These are phyloP conservation scores for Hyperoplus lanceolatus DNA, from an alignment of 2,797 vertebrate genomes.

Conservation along the genomic window DNA sequence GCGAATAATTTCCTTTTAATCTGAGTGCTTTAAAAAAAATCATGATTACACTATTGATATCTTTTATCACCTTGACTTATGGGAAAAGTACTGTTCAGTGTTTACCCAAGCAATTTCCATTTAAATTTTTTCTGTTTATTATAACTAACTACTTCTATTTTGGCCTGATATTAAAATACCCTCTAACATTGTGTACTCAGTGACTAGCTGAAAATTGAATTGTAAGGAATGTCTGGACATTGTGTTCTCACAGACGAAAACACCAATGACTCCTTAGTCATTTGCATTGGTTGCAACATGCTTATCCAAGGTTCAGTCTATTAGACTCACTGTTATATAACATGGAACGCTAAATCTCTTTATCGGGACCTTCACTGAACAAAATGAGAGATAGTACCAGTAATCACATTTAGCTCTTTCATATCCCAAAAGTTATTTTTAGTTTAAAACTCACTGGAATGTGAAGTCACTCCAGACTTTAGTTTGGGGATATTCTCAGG, in stretches of 20 bases:
- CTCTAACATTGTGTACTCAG: not conserved
- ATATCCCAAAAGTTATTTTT: constrained; percentile 19
- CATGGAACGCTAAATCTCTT: not conserved
- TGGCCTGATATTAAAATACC: not conserved
- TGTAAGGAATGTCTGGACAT: not conserved
- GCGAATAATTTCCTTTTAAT: not conserved
- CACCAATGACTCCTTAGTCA: constrained; percentile 4
- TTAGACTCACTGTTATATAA: not conserved
- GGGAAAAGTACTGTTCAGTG: not conserved
- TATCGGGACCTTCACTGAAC: not conserved
- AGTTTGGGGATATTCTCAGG: constrained; percentile 5
- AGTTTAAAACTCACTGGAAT: constrained; percentile 16
- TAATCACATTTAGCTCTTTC: not conserved
- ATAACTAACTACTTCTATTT: not conserved
- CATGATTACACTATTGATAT: constrained; percentile 1
- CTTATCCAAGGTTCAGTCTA: not conserved
- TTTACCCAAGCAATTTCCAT: not conserved
- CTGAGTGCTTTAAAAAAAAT: not conserved
- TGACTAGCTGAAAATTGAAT: not conserved
- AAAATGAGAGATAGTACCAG: not conserved
- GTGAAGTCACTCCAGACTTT: constrained; percentile 18
- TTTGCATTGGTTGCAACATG: constrained; percentile 19
- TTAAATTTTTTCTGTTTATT: not conserved
- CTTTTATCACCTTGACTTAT: constrained; percentile 12
- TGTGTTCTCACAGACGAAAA: constrained; percentile 19